Percentiles rank a stretch among this genome's conserved stretches.
phyloP scores from a whole-genome alignment of 2,113 vertebrate genomes.

The Myrmecobius fasciatus region DNA sequence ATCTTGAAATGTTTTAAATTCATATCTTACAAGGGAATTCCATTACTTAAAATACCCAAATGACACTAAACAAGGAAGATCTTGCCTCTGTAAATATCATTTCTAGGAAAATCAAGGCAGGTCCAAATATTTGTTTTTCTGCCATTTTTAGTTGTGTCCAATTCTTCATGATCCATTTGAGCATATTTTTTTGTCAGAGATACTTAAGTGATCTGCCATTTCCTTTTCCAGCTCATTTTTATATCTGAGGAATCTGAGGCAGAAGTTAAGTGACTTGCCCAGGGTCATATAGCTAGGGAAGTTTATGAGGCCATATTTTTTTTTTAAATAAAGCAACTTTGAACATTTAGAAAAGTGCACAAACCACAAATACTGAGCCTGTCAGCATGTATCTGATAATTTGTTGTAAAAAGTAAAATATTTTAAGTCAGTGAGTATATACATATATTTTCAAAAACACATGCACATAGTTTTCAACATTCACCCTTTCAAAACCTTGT shows the following conservation, averaged over 20 bases:
- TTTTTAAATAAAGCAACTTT: background rate
- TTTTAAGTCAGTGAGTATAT: background rate
- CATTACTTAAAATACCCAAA: background rate
- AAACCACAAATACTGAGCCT: background rate
- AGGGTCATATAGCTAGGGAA: background rate
- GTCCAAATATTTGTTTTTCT: background rate
- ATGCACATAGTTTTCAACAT: too few species aligned
- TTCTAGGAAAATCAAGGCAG: background rate
- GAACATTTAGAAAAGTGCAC: background rate
- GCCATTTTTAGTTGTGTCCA: background rate
- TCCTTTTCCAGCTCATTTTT: background rate
- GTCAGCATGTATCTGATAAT: background rate
- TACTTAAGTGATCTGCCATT: background rate
- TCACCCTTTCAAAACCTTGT: too few species aligned
- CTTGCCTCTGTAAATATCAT: background rate
- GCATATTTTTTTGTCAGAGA: background rate
- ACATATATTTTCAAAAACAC: background rate
- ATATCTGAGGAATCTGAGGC: background rate
- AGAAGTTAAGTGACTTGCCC: background rate
- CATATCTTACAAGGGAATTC: background rate
- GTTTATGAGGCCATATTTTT: background rate
- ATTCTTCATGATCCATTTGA: background rate
- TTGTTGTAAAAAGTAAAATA: background rate
- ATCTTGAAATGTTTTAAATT: slow-evolving; percentile 19
- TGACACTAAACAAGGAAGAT: background rate